Evolutionary conservation across 92 coral and sea anemone species (phyloP).

Genomic region (Epizoanthus rinbou): DNA sequence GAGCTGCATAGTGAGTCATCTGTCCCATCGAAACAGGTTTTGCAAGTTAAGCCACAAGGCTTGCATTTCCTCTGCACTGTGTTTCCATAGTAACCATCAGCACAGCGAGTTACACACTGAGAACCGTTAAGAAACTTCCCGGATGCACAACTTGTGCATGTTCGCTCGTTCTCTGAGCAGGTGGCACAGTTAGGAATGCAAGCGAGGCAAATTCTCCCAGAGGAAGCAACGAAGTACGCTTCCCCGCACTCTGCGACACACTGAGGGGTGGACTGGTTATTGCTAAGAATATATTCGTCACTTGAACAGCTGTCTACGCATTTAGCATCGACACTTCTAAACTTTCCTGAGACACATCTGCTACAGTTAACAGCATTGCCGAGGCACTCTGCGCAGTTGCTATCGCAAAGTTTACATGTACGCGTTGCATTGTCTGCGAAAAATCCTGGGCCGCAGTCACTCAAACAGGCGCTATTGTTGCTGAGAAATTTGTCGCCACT

Average conservation of each 20-base stretch:
- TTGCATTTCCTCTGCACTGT: slow-evolving; percentile 53
- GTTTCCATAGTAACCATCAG: slow-evolving; percentile 74
- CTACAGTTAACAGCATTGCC: slow-evolving; percentile 57
- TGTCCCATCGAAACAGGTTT: slow-evolving; percentile 75
- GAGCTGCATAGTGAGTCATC: slow-evolving; percentile 65
- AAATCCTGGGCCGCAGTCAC: slow-evolving; percentile 66
- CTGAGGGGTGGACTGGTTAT: background rate
- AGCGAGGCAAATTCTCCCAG: slow-evolving; percentile 4
- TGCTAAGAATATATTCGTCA: background rate
- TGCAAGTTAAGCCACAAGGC: slow-evolving; percentile 58
- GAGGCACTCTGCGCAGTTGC: slow-evolving; percentile 58
- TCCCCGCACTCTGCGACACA: slow-evolving; percentile 25
- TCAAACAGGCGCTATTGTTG: slow-evolving; percentile 52
- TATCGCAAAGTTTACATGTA: slow-evolving; percentile 49
- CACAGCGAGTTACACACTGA: slow-evolving; percentile 64
- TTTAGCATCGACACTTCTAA: slow-evolving; percentile 11
- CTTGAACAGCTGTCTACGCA: slow-evolving; percentile 52
- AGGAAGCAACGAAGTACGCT: background rate
- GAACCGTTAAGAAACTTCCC: slow-evolving; percentile 55
- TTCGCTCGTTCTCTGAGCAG: slow-evolving; percentile 42
- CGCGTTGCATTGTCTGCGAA: slow-evolving; percentile 51
- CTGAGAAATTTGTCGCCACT: slow-evolving; percentile 36
- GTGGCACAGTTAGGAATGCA: slow-evolving; percentile 45
- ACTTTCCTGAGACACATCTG: slow-evolving; percentile 33
- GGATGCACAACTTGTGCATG: slow-evolving; percentile 54